Percentiles rank a stretch among this genome's conserved stretches.
Evolutionary conservation across 92 coral and sea anemone species (phyloP).

Genomic region (Porites rus): DNA sequence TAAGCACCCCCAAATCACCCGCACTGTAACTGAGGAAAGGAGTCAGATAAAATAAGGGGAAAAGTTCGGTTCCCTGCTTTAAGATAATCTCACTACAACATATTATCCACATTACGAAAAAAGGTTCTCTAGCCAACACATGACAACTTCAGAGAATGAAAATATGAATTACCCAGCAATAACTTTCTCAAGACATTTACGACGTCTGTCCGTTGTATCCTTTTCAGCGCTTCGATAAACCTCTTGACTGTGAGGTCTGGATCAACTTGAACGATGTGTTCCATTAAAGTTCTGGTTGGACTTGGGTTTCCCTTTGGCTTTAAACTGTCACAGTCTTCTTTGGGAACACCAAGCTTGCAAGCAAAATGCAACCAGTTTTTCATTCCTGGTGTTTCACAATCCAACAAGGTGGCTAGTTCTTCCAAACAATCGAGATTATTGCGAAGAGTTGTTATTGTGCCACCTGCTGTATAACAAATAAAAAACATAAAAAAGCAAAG

Average conservation of each 20-base stretch:
- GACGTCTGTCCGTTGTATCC: background rate
- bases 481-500: background rate
- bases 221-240: background rate
- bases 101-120: no score
- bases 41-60: no score
- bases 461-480: background rate
- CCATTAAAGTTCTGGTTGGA: conserved; percentile 5
- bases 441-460: background rate
- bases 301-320: background rate
- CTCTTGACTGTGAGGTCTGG: background rate
- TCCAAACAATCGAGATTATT: background rate
- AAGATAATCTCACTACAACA: no score
- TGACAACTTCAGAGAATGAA: no score
- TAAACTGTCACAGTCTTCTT: background rate
- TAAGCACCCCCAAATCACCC: no score
- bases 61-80: no score
- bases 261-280: conserved; percentile 8
- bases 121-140: no score
- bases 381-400: conserved; percentile 2
- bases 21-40: no score
- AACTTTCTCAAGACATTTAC: background rate
- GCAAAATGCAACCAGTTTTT: conserved; percentile 18
- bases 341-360: background rate
- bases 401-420: background rate
- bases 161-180: background rate